phyloP scores from a whole-genome alignment of 53 echinoderm and acorn worm species.

The Pentamera pediparva region DNA sequence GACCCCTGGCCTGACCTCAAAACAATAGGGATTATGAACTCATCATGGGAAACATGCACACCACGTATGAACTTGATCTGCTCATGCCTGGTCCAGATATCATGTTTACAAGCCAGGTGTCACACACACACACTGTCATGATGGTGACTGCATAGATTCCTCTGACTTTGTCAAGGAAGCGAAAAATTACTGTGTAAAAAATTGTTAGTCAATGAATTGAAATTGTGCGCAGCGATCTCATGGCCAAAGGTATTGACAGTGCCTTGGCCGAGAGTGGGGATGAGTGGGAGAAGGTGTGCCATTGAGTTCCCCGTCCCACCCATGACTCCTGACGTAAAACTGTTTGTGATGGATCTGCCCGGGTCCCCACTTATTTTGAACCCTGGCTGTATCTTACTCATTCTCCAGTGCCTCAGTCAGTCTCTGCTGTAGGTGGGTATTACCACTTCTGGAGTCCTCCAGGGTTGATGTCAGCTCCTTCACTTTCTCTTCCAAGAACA shows the following conservation, averaged over 20 bases:
- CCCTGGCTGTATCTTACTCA: constrained; percentile 37
- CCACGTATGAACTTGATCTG: no score
- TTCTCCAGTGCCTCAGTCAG: constrained; percentile 87
- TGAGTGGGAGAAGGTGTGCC: not conserved
- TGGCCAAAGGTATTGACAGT: not conserved
- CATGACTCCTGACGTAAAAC: not conserved
- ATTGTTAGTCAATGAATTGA: no score
- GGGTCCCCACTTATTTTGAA: not conserved
- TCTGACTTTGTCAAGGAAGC: no score
- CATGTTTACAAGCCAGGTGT: no score
- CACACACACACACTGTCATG: no score
- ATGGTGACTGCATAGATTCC: no score
- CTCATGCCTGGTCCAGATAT: no score
- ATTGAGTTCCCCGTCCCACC: not conserved
- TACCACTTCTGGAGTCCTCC: constrained; percentile 74
- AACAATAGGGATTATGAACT: no score
- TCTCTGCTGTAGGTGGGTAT: constrained; percentile 78
- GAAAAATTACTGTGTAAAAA: no score
- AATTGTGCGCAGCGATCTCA: no score
- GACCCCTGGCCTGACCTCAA: no score
- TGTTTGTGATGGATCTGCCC: not conserved
- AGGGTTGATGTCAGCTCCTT: constrained; percentile 69
- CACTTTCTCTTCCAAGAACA: constrained; percentile 73
- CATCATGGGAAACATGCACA: no score
- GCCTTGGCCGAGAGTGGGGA: not conserved